Evolutionary conservation across 2,797 vertebrate species (phyloP).

Genomic region (Acanthornis magna): DNA sequence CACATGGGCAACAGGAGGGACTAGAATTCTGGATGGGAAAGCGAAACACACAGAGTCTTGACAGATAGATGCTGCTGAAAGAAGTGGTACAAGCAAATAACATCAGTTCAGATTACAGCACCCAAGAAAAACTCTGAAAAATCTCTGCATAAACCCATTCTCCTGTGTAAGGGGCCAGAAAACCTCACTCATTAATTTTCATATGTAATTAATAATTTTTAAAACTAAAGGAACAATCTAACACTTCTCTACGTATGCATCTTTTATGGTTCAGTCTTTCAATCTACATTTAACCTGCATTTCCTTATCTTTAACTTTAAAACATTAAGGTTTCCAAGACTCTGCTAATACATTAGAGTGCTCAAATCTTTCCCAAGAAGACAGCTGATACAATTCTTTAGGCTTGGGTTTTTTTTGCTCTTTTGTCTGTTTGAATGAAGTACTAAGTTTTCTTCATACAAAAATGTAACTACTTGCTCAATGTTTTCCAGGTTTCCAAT

Average conservation of each 20-base stretch:
- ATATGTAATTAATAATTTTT: not conserved
- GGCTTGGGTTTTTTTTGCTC: rapidly evolving
- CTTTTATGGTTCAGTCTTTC: not conserved
- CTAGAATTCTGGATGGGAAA: not conserved
- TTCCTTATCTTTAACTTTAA: not conserved
- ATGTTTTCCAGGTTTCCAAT: not conserved
- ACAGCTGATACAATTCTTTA: not conserved
- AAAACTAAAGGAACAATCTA: not conserved
- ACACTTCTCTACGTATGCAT: not conserved
- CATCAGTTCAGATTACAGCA: not conserved
- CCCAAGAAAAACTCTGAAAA: not conserved
- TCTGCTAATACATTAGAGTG: not conserved
- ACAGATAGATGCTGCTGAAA: not conserved
- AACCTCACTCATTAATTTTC: not conserved
- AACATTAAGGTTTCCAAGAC: not conserved
- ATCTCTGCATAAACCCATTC: not conserved
- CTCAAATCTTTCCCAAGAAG: not conserved
- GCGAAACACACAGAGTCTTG: not conserved
- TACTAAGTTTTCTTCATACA: not conserved
- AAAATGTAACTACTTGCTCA: not conserved
- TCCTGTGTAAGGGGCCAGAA: not conserved
- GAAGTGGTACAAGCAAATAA: not conserved
- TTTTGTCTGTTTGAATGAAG: not conserved
- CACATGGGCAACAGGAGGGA: not conserved
- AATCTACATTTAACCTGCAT: not conserved